Conservation (phyloP, 2,888 invertebrate species). For the Synergus japonicus region DNA sequence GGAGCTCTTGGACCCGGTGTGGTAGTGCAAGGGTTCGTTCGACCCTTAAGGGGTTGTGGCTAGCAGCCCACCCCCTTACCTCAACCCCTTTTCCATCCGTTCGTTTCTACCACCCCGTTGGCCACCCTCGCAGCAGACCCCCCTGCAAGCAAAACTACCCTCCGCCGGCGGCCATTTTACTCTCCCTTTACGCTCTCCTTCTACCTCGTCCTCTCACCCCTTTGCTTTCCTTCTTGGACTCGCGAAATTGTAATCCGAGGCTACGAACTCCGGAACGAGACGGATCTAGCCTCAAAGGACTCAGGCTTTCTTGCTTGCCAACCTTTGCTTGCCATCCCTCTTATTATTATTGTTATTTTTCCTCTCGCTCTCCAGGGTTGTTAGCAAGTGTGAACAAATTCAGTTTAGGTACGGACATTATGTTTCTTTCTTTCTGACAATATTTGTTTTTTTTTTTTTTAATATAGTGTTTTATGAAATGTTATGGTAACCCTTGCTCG, state of each 20-base stretch:
- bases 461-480: not conserved
- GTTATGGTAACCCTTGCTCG: not conserved
- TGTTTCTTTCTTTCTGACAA: not conserved
- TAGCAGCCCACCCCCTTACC: conserved; percentile 71
- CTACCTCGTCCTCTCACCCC: conserved; percentile 52
- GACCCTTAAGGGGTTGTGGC: conserved; percentile 78
- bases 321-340: not conserved
- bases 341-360: conserved; percentile 17
- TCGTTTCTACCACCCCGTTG: conserved; percentile 70
- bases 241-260: conserved; percentile 75
- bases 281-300: conserved; percentile 69
- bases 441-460: not conserved
- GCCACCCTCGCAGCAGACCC: conserved; percentile 68
- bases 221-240: conserved; percentile 63
- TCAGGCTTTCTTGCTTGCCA: conserved; percentile 57
- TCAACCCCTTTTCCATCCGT: conserved; percentile 60
- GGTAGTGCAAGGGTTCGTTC: conserved; percentile 75
- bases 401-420: not conserved
- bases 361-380: not conserved
- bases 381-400: not conserved
- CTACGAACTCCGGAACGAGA: conserved; percentile 66
- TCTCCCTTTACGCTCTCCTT: conserved; percentile 65
- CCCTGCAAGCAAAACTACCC: conserved; percentile 74
- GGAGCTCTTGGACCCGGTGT: conserved; percentile 70
- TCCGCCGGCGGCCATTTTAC: conserved; percentile 77